A percentile compares a stretch with the other conserved stretches of the same genome.
Conservation (phyloP, 2,797 vertebrate genomes). For the Acanthis flammea region DNA sequence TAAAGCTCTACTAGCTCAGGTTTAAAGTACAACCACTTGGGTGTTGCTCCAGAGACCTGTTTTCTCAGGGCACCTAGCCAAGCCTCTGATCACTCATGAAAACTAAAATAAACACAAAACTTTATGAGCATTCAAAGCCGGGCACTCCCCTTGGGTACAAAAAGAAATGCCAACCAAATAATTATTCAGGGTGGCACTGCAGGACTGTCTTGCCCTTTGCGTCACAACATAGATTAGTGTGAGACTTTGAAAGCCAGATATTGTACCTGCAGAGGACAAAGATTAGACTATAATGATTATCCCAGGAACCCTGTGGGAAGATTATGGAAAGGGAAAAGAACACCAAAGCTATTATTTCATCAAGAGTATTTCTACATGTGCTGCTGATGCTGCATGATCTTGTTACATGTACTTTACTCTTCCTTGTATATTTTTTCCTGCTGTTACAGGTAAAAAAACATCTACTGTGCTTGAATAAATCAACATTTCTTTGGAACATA, state of each 20-base stretch:
- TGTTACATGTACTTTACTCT: not conserved
- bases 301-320: not conserved
- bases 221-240: not conserved
- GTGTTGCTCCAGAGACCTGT: not conserved
- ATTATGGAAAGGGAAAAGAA: not conserved
- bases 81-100: not conserved
- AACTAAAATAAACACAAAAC: not conserved
- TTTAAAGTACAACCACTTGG: slow-evolving; percentile 14
- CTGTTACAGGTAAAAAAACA: not conserved
- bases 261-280: not conserved
- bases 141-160: not conserved
- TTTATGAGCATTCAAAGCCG: not conserved
- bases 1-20: not conserved
- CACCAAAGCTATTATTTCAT: not conserved
- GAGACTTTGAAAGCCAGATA: not conserved
- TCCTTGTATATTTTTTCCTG: not conserved
- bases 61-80: not conserved
- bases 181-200: not conserved
- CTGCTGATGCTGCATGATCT: not conserved
- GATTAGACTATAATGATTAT: not conserved
- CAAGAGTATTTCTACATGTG: not conserved
- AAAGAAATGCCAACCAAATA: not conserved
- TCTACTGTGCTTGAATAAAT: not conserved
- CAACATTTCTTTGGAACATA: not conserved
- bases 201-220: not conserved